Evolutionary conservation across 2,113 vertebrate species (phyloP), one percentile per base, ranked within the genome.

Genomic region (Poecilia latipinna): DNA sequence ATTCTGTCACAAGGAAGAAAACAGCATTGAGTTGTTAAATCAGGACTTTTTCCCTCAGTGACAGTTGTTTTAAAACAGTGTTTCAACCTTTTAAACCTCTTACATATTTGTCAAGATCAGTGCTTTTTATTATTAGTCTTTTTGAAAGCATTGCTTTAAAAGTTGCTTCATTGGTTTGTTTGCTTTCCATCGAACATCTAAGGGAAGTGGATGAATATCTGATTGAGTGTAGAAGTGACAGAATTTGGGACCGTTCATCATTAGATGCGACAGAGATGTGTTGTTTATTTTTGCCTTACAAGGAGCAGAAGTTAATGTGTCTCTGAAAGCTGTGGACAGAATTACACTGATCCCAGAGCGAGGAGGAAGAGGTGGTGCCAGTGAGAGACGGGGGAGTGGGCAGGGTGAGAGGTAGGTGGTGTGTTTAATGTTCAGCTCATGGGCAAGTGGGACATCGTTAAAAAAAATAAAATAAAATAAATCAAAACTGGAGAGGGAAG

Each of bases 351-450:
- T 80, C 82, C 83, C 70, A 1, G 37, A 80, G 61, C 64, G 77
- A 68, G 65, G 70, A 64, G 29, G 84, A 62, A 78, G 74, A 78
- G 72, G 79, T 84, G 82, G 85, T 91, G 90, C 86, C 90, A 90
- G 68, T 77, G 74, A 86, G 82, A 82, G 80, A 72, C 61, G 63
- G 70, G 51, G 70, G 68, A 76, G 72, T 75, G 82, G 72, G 72
- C 78, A 79, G 83, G 83, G 84, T 89, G 88, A 90, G 86, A 84
- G 83, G 84, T 80, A 82, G 84, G 84, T 88, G 82, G 86, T 90
- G 87, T 93, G 90, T 88, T 93, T 92, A 93, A 94, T 91, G 91
- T 90, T 94, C 91, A 94, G 80, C 74, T 54, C 76, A 82, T 86
- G 89, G 88, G 88, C 88, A 91, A 90, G 84, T 92, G 88, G 91